A percentile compares a stretch with the other conserved stretches of the same genome.
These are phyloP conservation scores for Drosophila quadrilineata DNA, from an alignment of 1,140 invertebrate species.

Conservation along the genomic window DNA sequence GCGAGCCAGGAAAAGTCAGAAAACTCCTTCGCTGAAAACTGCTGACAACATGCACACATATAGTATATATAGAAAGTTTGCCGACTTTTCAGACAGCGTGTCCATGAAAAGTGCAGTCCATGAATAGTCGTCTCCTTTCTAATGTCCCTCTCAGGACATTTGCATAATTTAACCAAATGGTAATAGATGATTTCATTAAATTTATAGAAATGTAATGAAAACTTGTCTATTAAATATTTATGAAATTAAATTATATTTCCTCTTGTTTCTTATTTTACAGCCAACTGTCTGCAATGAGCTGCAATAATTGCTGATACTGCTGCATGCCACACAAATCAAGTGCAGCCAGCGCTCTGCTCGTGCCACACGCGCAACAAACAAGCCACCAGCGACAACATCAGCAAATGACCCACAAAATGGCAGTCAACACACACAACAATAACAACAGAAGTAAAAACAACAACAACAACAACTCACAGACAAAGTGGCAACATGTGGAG, in stretches of 20 bases:
- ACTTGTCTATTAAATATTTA: background rate
- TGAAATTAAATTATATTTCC: background rate
- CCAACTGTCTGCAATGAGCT: constrained; percentile 20
- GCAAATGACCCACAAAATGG: constrained; percentile 31
- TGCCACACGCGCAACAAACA: constrained; percentile 3
- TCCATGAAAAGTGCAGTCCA: no score
- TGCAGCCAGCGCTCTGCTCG: constrained; percentile 1
- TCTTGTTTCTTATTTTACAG: constrained; percentile 6
- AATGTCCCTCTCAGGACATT: constrained; percentile 27
- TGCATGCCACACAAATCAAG: constrained; percentile 12
- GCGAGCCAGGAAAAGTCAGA: constrained; percentile 24
- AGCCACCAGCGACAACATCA: background rate
- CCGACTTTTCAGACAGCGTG: constrained; percentile 42
- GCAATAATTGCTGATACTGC: constrained; percentile 33
- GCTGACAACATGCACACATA: constrained; percentile 48
- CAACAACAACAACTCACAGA: constrained; percentile 25
- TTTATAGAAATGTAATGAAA: constrained; percentile 9
- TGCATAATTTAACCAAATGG: constrained; percentile 31
- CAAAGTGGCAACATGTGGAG: constrained; percentile 37
- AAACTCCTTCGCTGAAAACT: constrained; percentile 43
- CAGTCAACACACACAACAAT: constrained; percentile 6
- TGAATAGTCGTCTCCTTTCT: no score
- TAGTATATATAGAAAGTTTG: constrained; percentile 48
- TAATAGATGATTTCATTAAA: background rate
- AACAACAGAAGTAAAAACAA: constrained; percentile 1